Percentiles rank a stretch among this genome's conserved stretches.
phyloP scores from a whole-genome alignment of 2,113 vertebrate species.

The Rhynchopsitta pachyrhyncha region DNA sequence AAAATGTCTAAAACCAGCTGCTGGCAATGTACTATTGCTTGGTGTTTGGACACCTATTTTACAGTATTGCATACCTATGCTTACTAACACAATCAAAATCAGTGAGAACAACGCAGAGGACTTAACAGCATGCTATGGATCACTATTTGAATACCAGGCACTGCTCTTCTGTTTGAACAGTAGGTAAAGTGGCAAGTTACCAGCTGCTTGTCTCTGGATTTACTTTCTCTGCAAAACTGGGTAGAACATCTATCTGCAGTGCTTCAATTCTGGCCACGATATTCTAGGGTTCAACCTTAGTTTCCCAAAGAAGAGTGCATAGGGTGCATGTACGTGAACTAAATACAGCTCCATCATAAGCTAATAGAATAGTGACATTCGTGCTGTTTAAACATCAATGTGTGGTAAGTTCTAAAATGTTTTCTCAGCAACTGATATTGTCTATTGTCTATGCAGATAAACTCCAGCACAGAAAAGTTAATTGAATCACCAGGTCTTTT shows the following conservation, averaged over 20 bases:
- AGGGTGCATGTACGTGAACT: not conserved
- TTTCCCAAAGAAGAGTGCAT: not conserved
- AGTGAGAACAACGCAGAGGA: not conserved
- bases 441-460: not conserved
- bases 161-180: not conserved
- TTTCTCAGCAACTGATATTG: not conserved
- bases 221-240: not conserved
- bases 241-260: not conserved
- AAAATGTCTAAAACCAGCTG: not conserved
- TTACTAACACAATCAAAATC: not conserved
- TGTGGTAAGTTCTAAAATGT: not conserved
- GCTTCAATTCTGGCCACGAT: not conserved
- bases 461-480: not conserved
- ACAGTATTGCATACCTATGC: not conserved
- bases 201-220: not conserved
- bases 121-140: fast-evolving
- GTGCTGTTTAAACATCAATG: not conserved
- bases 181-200: not conserved
- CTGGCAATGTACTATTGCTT: not conserved
- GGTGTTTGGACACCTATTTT: not conserved
- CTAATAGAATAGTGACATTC: not conserved
- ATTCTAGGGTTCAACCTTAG: not conserved
- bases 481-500: not conserved
- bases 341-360: not conserved
- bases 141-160: not conserved